Conservation (phyloP, 1,140 invertebrate species). For the Cardiocondyla obscurior region DNA sequence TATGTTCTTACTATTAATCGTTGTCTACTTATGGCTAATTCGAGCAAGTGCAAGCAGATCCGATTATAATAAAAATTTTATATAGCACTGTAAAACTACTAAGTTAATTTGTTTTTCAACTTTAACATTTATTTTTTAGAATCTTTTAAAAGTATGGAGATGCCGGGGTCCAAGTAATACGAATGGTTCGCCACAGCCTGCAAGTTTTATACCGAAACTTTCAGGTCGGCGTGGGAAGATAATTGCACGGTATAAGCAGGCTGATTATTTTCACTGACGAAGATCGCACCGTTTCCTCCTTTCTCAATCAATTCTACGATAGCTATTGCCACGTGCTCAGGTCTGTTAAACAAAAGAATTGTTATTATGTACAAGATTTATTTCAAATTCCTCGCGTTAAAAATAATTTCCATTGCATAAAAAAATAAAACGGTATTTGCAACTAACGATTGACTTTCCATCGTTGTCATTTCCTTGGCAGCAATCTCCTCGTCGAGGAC, state of each 20-base stretch:
- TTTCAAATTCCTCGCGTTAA: not conserved
- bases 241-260: conserved; percentile 79
- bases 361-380: not conserved
- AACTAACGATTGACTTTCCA: conserved; percentile 64
- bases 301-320: conserved; percentile 81
- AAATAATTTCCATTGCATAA: not conserved
- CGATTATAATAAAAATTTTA: not conserved
- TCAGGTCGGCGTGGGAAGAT: conserved; percentile 48
- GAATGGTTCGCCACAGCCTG: not conserved
- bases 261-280: conserved; percentile 81
- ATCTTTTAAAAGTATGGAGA: not conserved
- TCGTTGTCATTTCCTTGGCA: conserved; percentile 31
- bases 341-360: conserved; percentile 66
- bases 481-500: conserved; percentile 63
- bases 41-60: not conserved
- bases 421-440: not conserved
- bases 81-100: not conserved
- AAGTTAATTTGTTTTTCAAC: not conserved
- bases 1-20: not conserved
- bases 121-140: not conserved
- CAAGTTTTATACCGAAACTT: conserved; percentile 24
- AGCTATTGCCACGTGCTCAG: conserved; percentile 78
- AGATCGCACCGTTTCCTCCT: conserved; percentile 80
- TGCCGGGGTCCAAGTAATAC: not conserved
- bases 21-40: not conserved